A percentile compares a stretch with the other conserved stretches of the same genome.
Evolutionary conservation across 2,888 invertebrate species (phyloP).

Genomic region (Aphelenchoides bicaudatus): DNA sequence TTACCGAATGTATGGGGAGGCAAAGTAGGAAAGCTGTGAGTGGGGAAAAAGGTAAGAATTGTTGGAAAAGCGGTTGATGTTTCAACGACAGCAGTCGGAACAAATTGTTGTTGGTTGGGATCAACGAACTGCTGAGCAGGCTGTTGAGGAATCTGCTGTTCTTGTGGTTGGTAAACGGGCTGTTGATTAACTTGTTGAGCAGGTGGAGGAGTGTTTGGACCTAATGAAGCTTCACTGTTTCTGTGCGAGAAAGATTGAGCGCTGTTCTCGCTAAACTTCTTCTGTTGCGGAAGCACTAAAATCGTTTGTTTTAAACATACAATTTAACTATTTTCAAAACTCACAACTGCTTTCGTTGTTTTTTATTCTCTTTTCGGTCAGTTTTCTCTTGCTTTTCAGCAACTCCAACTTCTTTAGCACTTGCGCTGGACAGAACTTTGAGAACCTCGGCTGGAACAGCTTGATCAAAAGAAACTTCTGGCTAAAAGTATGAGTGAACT

Average conservation of each 20-base stretch:
- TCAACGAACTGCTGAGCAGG: constrained; percentile 17
- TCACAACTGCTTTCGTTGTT: constrained; percentile 23
- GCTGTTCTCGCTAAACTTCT: constrained; percentile 1
- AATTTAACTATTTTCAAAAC: not conserved
- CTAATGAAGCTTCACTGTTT: constrained; percentile 24
- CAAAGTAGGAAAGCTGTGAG: constrained; percentile 25
- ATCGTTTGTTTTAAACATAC: constrained; percentile 10
- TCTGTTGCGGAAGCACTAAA: constrained; percentile 26
- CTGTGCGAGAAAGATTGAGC: not conserved
- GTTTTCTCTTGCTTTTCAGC: constrained; percentile 29
- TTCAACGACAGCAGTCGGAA: constrained; percentile 18
- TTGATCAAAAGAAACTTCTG: constrained; percentile 43
- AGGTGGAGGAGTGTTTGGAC: constrained; percentile 4
- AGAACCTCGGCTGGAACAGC: constrained; percentile 48
- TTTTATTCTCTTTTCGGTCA: constrained; percentile 15
- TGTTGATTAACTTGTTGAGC: constrained; percentile 21
- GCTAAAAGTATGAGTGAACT: constrained; percentile 12
- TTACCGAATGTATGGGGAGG: constrained; percentile 31
- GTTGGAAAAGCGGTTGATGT: constrained; percentile 17
- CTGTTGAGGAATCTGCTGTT: constrained; percentile 20
- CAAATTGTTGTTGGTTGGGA: constrained; percentile 15
- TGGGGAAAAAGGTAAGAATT: constrained; percentile 2
- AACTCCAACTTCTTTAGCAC: constrained; percentile 32
- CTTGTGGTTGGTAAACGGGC: constrained; percentile 22
- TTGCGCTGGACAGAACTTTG: constrained; percentile 36